Conservation (phyloP, 2,113 vertebrate genomes). For the Craseonycteris thonglongyai region DNA sequence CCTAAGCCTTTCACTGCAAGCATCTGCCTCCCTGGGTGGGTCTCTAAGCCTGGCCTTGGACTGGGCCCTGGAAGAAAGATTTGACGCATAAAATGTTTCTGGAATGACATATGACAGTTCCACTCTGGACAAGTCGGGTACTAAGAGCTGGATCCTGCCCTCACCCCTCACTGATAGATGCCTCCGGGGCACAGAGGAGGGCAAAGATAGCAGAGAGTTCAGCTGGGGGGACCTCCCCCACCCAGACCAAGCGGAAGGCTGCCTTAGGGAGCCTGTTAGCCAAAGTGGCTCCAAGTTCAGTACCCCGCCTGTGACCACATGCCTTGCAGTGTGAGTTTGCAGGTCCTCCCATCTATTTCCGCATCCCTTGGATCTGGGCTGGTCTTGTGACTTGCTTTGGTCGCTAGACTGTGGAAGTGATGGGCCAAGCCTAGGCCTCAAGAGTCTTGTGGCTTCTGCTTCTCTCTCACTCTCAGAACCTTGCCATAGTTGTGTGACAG, state of each 20-base stretch:
- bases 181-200: background rate
- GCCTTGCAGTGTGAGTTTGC: background rate
- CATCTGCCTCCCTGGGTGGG: background rate
- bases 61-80: background rate
- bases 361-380: background rate
- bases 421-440: background rate
- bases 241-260: background rate
- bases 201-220: background rate
- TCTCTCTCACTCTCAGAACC: background rate
- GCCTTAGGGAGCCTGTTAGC: background rate
- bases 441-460: background rate
- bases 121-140: rapidly evolving
- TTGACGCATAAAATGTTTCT: background rate
- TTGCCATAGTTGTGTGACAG: background rate
- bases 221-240: background rate
- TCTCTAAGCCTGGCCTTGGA: background rate
- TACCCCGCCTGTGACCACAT: background rate
- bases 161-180: background rate
- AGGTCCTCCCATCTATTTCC: background rate
- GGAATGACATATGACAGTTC: background rate
- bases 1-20: background rate
- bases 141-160: background rate
- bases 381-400: background rate
- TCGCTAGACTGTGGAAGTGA: background rate
- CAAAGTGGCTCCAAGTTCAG: background rate